A percentile compares a stretch with the other conserved stretches of the same genome.
Evolutionary conservation across 2,113 vertebrate genomes (phyloP).

Genomic region (Illadopsis cleaveri): DNA sequence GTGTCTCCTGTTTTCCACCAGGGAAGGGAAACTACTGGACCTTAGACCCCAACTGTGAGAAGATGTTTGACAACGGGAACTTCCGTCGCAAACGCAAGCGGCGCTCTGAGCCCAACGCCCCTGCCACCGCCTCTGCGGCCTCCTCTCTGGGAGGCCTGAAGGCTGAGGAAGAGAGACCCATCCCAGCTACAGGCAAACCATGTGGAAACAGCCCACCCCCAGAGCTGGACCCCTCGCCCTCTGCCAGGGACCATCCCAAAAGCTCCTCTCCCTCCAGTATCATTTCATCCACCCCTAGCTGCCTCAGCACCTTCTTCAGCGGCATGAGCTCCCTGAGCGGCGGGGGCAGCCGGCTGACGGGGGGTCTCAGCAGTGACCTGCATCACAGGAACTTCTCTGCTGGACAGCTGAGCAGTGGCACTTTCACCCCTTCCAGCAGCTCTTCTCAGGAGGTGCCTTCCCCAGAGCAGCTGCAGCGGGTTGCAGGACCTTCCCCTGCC

Average conservation of each 20-base stretch:
- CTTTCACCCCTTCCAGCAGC: slow-evolving; percentile 63
- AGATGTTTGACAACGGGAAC: slow-evolving; percentile 99
- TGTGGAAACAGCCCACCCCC: slow-evolving; percentile 79
- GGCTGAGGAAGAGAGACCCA: slow-evolving; percentile 75
- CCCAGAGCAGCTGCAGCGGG: slow-evolving; percentile 62
- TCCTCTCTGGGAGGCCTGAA: slow-evolving; percentile 71
- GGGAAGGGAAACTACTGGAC: slow-evolving; percentile 99
- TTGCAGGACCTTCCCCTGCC: slow-evolving; percentile 60
- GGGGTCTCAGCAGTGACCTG: slow-evolving; percentile 74
- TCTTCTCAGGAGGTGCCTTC: slow-evolving; percentile 64
- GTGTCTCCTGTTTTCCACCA: slow-evolving; percentile 45
- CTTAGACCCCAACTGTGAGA: slow-evolving; percentile 97
- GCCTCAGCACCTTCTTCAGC: slow-evolving; percentile 91
- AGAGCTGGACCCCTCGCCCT: slow-evolving; percentile 80
- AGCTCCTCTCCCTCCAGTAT: slow-evolving; percentile 79
- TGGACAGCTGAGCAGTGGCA: slow-evolving; percentile 55
- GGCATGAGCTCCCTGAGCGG: slow-evolving; percentile 83
- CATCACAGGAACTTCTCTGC: slow-evolving; percentile 77
- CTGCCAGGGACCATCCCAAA: slow-evolving; percentile 82
- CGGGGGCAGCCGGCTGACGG: slow-evolving; percentile 41
- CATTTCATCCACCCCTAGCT: slow-evolving; percentile 77
- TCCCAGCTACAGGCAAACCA: slow-evolving; percentile 35
- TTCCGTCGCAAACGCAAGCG: slow-evolving; percentile 95
- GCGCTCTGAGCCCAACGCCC: slow-evolving; percentile 79
- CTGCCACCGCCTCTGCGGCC: background rate